Evolutionary conservation across 2,888 invertebrate genomes (phyloP), one percentile per base, ranked within the genome.

Genomic region (Anthrax anthrax): DNA sequence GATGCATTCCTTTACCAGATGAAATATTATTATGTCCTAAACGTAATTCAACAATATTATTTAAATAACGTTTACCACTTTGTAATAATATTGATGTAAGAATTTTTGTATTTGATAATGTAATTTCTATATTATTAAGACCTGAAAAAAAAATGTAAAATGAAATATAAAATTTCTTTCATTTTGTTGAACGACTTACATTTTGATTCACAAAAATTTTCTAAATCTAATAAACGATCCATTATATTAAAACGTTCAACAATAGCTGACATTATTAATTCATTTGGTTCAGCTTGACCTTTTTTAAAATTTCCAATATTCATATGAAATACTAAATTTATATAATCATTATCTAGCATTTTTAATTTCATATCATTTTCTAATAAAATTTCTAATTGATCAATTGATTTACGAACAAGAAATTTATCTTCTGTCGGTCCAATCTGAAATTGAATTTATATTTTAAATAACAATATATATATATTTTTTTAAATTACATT

Each of bases 171-270:
- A 43, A 23, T n/a, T 23, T 18, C 19, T 10, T 1, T 32, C 5
- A 16, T 27, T 14, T n/a, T 16, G 4, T 38, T n/a, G n/a, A n/a
- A n/a, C n/a, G n/a, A 29, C 16, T 13, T 39, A 50, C 50, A 36
- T 34, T 42, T 17, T n/a, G 39, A 47, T 19, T 27, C 19, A 18
- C 38, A 18, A 18, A 54, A 50, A 18, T 47, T 43, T 5, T 49
- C 46, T 32, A 54, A 38, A 46, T 52, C 48, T n/a, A 54, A 41
- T 19, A 37, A 29, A 34, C 47, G 45, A 32, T 54, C 50, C 43
- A 48, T 46, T 9, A 49, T 34, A 42, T 52, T 48, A 36, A 49
- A 54, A 8, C 47, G 42, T 9, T 43, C 32, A 4, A 37, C 29
- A 10, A 50, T 37, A 2, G 47, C 46, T 19, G 44, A 37, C 9